phyloP scores from a whole-genome alignment of 2,888 invertebrate species.

The Eupithecia exiguata region DNA sequence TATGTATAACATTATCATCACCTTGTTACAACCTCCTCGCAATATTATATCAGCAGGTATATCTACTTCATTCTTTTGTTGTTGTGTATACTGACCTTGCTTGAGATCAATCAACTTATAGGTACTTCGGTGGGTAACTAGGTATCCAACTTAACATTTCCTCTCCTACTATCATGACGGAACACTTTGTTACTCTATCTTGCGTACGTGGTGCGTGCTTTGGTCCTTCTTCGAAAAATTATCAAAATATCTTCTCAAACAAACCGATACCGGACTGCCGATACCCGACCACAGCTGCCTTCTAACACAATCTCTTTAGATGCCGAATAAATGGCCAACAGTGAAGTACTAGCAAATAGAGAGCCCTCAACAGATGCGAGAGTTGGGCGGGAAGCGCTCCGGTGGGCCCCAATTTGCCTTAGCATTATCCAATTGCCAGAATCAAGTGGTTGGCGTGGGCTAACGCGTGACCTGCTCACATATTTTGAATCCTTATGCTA shows the following conservation, averaged over 20 bases:
- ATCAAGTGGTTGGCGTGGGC: constrained; percentile 82
- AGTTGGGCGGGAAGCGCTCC: constrained; percentile 68
- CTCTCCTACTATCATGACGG: background rate
- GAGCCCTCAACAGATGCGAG: constrained; percentile 69
- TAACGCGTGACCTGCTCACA: constrained; percentile 74
- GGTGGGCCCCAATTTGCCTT: constrained; percentile 79
- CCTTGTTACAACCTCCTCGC: background rate
- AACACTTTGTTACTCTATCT: background rate
- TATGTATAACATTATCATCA: background rate
- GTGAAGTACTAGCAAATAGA: constrained; percentile 58
- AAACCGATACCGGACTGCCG: background rate
- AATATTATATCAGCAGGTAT: background rate
- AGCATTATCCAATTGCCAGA: constrained; percentile 79
- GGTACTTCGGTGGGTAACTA: background rate
- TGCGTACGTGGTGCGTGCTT: background rate
- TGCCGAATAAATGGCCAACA: constrained; percentile 68
- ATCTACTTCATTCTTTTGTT: background rate
- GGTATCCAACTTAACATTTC: background rate
- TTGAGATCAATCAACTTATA: constrained; percentile 4
- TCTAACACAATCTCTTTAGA: constrained; percentile 11
- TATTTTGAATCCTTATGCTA: constrained; percentile 54
- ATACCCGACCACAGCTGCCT: background rate
- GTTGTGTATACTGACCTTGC: background rate
- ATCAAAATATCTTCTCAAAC: background rate
- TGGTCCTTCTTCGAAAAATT: background rate